Evolutionary conservation across 2,888 invertebrate species (phyloP).

Genomic region (Auanema freiburgensis): DNA sequence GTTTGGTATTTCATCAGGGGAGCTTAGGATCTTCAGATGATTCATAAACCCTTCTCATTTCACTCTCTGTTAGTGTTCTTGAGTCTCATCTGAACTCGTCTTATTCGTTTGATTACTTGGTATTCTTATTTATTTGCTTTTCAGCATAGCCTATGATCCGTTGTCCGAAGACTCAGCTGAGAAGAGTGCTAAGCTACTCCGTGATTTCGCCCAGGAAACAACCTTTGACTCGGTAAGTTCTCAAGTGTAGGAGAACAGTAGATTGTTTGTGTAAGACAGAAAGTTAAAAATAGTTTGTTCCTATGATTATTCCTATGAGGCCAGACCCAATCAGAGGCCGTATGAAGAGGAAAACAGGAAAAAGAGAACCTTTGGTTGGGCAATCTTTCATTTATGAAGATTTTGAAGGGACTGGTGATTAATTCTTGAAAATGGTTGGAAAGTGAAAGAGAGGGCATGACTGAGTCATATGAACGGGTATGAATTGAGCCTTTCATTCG

Average conservation of each 20-base stretch:
- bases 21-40: too few species aligned
- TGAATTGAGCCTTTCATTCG: too few species aligned
- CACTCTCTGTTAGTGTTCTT: too few species aligned
- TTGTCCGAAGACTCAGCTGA: conserved; percentile 70
- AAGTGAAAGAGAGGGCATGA: too few species aligned
- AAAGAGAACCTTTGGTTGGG: not conserved
- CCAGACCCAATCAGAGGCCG: not conserved
- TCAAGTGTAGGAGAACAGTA: not conserved
- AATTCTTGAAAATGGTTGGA: too few species aligned
- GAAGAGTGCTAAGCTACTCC: conserved; percentile 70
- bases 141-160: conserved; percentile 71
- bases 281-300: not conserved
- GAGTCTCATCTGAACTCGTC: too few species aligned
- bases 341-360: not conserved
- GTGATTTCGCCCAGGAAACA: conserved; percentile 69
- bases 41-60: too few species aligned
- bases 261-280: not conserved
- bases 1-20: too few species aligned
- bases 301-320: not conserved
- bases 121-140: conserved; percentile 30
- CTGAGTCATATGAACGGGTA: too few species aligned
- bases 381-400: conserved; percentile 4
- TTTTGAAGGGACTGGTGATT: too few species aligned
- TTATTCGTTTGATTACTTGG: too few species aligned
- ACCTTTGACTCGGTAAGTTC: conserved; percentile 66